These are phyloP conservation scores for Thryonomys swinderianus DNA, from an alignment of 2,113 vertebrate species.

Conservation along the genomic window DNA sequence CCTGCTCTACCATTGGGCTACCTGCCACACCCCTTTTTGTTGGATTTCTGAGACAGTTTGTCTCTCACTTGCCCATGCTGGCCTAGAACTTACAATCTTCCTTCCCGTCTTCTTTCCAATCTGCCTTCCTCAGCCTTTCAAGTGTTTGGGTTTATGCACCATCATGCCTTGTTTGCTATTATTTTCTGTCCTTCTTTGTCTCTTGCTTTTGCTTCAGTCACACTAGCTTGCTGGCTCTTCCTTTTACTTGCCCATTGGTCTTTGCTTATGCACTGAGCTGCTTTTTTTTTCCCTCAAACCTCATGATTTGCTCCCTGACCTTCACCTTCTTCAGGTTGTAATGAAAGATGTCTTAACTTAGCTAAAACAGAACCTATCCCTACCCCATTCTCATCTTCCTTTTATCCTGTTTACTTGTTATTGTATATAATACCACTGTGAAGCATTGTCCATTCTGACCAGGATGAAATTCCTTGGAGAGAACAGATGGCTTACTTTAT, in stretches of 20 bases:
- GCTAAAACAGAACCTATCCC: conserved; percentile 32
- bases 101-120: too few species aligned
- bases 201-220: conserved; percentile 4
- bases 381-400: neutral
- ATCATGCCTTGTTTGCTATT: neutral
- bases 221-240: conserved; percentile 1
- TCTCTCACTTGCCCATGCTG: neutral
- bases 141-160: neutral
- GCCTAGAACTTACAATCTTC: neutral
- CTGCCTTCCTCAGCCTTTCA: neutral
- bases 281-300: neutral
- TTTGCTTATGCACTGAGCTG: neutral
- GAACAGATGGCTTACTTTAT: neutral
- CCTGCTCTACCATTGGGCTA: neutral
- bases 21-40: neutral
- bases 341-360: neutral
- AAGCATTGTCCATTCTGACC: neutral
- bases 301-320: neutral
- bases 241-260: neutral
- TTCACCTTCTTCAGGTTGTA: conserved; percentile 9
- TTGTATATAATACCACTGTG: neutral
- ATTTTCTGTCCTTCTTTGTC: conserved; percentile 22
- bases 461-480: neutral
- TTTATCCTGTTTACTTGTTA: neutral
- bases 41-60: neutral